Evolutionary conservation across 2,797 vertebrate genomes (phyloP).

Genomic region (Gymnopithys bicolor): DNA sequence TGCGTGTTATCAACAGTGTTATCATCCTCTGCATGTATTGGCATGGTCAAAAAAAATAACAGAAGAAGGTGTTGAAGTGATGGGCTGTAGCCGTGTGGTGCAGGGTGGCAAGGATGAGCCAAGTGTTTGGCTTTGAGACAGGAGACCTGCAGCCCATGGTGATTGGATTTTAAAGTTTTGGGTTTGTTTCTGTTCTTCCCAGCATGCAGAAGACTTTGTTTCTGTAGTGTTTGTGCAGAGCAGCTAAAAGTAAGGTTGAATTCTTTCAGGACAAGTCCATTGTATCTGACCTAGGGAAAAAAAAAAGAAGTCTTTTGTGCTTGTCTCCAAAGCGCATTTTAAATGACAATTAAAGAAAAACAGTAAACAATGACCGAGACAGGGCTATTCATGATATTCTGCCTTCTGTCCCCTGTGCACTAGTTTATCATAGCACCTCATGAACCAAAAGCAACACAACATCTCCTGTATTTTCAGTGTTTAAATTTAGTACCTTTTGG

Average conservation of each 20-base stretch:
- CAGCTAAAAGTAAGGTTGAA: neutral
- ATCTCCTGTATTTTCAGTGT: neutral
- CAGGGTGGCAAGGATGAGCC: neutral
- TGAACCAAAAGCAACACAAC: neutral
- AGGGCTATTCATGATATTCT: neutral
- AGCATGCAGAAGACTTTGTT: neutral
- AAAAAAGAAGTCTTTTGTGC: neutral
- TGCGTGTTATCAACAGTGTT: neutral
- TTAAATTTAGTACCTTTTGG: neutral
- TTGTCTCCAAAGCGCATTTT: neutral
- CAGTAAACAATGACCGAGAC: neutral
- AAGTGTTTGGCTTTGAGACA: neutral
- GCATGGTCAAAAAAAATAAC: neutral
- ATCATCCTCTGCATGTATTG: neutral
- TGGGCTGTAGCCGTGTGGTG: neutral
- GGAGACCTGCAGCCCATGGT: neutral
- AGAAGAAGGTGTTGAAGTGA: neutral
- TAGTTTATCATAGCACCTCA: neutral
- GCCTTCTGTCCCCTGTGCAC: neutral
- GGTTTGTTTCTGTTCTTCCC: slow-evolving; percentile 9
- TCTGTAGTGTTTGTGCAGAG: neutral
- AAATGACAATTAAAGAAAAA: neutral
- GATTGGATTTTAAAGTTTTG: accelerated
- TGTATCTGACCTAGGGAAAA: neutral
- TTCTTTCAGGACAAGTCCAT: slow-evolving; percentile 35